These are phyloP conservation scores for Neolamprologus toae DNA, from an alignment of 2,113 vertebrate species.

Conservation along the genomic window DNA sequence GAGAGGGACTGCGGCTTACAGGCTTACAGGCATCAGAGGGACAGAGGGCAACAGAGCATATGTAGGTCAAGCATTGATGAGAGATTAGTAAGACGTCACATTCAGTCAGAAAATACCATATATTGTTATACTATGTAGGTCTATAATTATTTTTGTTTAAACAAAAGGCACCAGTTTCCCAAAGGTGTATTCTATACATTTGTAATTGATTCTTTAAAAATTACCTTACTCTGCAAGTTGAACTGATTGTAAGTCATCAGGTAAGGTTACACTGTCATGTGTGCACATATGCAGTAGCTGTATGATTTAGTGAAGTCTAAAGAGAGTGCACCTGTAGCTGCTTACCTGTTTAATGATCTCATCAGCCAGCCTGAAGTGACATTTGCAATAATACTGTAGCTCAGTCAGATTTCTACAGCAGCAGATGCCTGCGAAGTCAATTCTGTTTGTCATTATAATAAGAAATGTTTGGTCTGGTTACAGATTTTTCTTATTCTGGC, in stretches of 20 bases:
- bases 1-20: background rate
- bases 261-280: accelerated
- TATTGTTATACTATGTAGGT: background rate
- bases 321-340: background rate
- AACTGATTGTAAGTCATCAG: background rate
- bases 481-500: background rate
- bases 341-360: background rate
- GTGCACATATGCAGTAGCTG: background rate
- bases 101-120: background rate
- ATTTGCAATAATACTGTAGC: background rate
- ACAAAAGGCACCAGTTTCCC: background rate
- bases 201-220: background rate
- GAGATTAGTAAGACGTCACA: background rate
- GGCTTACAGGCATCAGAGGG: background rate
- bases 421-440: background rate
- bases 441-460: background rate
- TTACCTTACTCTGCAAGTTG: background rate
- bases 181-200: background rate
- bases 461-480: background rate
- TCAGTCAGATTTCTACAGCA: background rate
- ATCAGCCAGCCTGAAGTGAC: background rate
- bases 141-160: background rate
- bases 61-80: background rate
- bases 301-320: background rate
- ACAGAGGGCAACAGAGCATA: background rate